A percentile compares a stretch with the other conserved stretches of the same genome.
These are phyloP conservation scores for Karalla daura DNA, from an alignment of 2,797 vertebrate genomes.

Conservation along the genomic window DNA sequence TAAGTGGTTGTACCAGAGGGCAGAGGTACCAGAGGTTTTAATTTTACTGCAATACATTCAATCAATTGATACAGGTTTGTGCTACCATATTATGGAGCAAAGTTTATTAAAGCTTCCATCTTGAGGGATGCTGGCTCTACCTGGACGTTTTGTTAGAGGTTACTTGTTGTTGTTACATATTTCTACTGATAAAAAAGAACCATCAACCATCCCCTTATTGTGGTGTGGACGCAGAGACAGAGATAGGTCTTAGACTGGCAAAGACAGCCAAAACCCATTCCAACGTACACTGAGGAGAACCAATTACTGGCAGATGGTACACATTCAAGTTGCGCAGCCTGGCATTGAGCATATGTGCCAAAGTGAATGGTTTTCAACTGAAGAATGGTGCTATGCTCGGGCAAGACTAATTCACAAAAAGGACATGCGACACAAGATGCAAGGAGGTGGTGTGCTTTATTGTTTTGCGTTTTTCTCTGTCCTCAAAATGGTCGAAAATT, in stretches of 20 bases:
- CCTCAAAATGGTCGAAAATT: too few species aligned
- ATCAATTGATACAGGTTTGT: neutral
- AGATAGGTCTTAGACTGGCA: too few species aligned
- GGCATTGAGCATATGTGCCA: neutral
- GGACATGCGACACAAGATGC: neutral
- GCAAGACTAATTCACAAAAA: neutral
- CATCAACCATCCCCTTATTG: too few species aligned
- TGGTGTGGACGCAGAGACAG: too few species aligned
- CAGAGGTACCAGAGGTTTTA: too few species aligned
- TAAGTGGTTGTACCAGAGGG: neutral
- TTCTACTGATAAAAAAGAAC: conserved; percentile 7
- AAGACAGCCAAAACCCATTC: neutral
- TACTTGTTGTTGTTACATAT: too few species aligned
- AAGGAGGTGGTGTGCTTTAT: too few species aligned
- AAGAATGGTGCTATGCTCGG: neutral
- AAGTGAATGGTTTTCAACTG: conserved; percentile 8
- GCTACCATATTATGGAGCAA: neutral
- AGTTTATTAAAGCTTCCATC: neutral
- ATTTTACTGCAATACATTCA: neutral
- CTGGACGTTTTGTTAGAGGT: too few species aligned
- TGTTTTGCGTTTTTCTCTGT: too few species aligned
- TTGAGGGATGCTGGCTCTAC: too few species aligned
- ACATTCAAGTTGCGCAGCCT: conserved; percentile 1
- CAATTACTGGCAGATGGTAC: conserved; percentile 17
- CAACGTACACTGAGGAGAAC: neutral